These are phyloP conservation scores for Coelopa frigida DNA, from an alignment of 1,140 invertebrate genomes.

Conservation along the genomic window DNA sequence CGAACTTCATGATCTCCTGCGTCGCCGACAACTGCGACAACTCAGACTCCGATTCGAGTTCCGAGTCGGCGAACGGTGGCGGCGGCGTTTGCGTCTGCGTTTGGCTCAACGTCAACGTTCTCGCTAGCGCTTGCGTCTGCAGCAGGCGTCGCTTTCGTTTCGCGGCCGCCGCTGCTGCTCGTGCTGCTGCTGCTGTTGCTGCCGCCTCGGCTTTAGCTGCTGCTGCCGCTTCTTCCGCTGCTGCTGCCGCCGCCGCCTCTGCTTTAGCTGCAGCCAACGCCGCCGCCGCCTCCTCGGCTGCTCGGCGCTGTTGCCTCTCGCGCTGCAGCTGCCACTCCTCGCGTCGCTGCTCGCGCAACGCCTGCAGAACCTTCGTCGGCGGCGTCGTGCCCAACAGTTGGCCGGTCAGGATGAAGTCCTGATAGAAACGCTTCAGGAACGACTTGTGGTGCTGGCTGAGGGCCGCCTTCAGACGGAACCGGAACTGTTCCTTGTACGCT, in stretches of 20 bases:
- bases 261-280: not conserved
- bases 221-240: slow-evolving; percentile 16
- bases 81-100: no score
- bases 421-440: slow-evolving; percentile 38
- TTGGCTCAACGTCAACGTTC: no score
- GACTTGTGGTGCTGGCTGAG: slow-evolving; percentile 33
- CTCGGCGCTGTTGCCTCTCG: slow-evolving; percentile 18
- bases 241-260: not conserved
- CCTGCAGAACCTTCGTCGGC: slow-evolving; percentile 24
- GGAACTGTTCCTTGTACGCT: slow-evolving; percentile 37
- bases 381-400: slow-evolving; percentile 33
- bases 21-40: slow-evolving; percentile 36
- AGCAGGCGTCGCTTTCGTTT: slow-evolving; percentile 1
- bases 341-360: slow-evolving; percentile 27
- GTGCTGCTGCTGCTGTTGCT: no score
- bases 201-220: slow-evolving; percentile 19
- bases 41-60: slow-evolving; percentile 37
- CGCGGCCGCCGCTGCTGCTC: slow-evolving; percentile 26
- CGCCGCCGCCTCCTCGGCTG: not conserved
- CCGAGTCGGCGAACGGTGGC: slow-evolving; percentile 21
- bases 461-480: slow-evolving; percentile 29
- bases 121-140: no score
- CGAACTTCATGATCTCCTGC: slow-evolving; percentile 41
- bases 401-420: slow-evolving; percentile 35
- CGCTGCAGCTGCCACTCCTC: slow-evolving; percentile 33